Conservation (phyloP, 1,140 invertebrate genomes). For the Portunus trituberculatus region DNA sequence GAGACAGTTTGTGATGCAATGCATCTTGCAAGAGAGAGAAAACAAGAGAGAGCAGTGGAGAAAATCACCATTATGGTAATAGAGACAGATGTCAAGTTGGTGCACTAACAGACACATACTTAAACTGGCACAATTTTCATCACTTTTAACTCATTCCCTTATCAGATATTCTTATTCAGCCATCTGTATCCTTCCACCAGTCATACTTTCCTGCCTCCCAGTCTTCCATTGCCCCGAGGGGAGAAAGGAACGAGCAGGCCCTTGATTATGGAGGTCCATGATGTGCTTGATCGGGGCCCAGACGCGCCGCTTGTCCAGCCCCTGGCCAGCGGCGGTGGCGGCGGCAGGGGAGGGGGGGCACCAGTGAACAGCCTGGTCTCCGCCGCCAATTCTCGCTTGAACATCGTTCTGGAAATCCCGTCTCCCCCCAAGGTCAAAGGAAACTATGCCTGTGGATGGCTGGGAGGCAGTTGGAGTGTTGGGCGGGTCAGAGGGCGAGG, state of each 20-base stretch:
- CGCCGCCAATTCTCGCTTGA: background rate
- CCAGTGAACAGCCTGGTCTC: background rate
- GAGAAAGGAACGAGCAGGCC: background rate
- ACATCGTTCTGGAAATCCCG: background rate
- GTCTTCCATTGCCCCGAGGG: background rate
- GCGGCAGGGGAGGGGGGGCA: too few species aligned
- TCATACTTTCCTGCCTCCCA: background rate
- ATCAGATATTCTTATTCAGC: too few species aligned
- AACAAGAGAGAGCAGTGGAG: too few species aligned
- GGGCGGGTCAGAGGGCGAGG: constrained; percentile 1
- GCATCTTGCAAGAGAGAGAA: too few species aligned
- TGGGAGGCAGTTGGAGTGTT: background rate
- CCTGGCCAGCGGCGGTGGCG: background rate
- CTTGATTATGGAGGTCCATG: constrained; percentile 1
- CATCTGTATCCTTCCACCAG: background rate
- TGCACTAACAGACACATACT: too few species aligned
- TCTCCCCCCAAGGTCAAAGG: background rate
- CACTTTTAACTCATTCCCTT: too few species aligned
- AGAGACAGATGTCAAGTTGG: too few species aligned
- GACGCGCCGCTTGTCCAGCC: background rate
- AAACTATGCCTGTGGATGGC: background rate
- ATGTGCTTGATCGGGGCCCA: background rate
- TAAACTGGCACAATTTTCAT: too few species aligned
- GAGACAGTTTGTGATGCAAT: too few species aligned
- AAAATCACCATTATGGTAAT: too few species aligned